Evolutionary conservation across 2,797 vertebrate genomes (phyloP), one percentile per base, ranked within the genome.

Genomic region (Odontamblyopus lacepedii): DNA sequence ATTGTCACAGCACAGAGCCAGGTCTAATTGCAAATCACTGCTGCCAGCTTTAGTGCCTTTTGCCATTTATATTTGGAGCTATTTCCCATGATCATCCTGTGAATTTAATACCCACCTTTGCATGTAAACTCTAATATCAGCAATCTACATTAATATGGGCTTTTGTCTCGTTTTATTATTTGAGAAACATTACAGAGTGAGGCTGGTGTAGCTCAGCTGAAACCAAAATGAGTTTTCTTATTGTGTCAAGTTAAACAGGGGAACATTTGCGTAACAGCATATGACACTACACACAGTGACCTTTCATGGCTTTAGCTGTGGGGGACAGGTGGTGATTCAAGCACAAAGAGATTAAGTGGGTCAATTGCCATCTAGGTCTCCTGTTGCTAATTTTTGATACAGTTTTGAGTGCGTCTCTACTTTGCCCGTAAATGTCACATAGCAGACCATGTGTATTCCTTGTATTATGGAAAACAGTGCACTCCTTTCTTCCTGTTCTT

Each of bases 341-440:
- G 67, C 48, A 64, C 80, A 82, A 77, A 82, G 69, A 76, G 51
- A 71, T 74, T 32, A 74, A 55, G 63, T 12, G 60, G 69, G 61
- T 69, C 62, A 77, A 50, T 2, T 23, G 0, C 6, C 18, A 68
- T 53, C 63, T 75, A 67, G n/a, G 66, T 69, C 38, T 48, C 77
- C 67, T 44, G 41, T 67, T 84, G 51, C 72, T 67, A 66, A 80
- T 77, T 61, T 73, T 66, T 71, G 23, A n/a, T 2, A 1, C 30
- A 56, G 56, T 70, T 64, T 41, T 67, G 38, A 55, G n/a, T 6
- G 30, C 4, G 4, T 71, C 23, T 35, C 53, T 32, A 61, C 73
- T 70, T 73, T 89, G 86, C 74, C 78, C 88, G 71, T 82, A 84
- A 85, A 85, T 66, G 83, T 73, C 79, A 63, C 80, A 85, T 85